phyloP scores from a whole-genome alignment of 1,140 invertebrate genomes.

The Gerris buenoi region DNA sequence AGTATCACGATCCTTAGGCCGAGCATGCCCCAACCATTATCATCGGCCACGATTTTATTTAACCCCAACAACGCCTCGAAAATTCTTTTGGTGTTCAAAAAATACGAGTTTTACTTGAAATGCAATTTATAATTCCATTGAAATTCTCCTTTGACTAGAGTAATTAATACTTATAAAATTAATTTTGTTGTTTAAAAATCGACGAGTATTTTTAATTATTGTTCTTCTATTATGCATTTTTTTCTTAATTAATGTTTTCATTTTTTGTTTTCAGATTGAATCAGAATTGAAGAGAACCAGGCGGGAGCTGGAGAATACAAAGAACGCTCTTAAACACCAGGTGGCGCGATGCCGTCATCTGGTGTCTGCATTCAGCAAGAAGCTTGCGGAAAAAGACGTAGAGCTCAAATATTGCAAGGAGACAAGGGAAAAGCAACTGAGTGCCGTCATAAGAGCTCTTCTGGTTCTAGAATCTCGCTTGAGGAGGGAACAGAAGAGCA shows the following conservation, averaged over 20 bases:
- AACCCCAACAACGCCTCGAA: background rate
- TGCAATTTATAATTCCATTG: too few species aligned
- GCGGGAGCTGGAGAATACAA: conserved; percentile 37
- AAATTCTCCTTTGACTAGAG: too few species aligned
- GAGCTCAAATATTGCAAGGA: conserved; percentile 40
- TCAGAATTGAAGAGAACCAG: conserved; percentile 44
- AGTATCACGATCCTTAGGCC: background rate
- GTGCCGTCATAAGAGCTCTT: conserved; percentile 47
- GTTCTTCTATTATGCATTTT: too few species aligned
- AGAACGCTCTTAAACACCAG: conserved; percentile 31
- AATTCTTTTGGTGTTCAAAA: too few species aligned
- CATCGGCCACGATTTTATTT: background rate
- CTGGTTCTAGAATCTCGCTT: conserved; percentile 52
- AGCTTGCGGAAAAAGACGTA: conserved; percentile 42
- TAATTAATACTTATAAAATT: background rate
- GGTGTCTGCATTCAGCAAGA: conserved; percentile 40
- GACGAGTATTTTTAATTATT: too few species aligned
- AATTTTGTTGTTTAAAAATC: background rate
- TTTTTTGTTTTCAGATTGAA: conserved; percentile 30
- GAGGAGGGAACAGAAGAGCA: conserved; percentile 54
- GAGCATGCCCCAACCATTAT: background rate
- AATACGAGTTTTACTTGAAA: too few species aligned
- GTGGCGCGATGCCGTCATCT: conserved; percentile 39
- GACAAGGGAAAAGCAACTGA: conserved; percentile 47
- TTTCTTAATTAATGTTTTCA: background rate